Evolutionary conservation across 1,140 invertebrate species (phyloP).

Genomic region (Nebria ingens): DNA sequence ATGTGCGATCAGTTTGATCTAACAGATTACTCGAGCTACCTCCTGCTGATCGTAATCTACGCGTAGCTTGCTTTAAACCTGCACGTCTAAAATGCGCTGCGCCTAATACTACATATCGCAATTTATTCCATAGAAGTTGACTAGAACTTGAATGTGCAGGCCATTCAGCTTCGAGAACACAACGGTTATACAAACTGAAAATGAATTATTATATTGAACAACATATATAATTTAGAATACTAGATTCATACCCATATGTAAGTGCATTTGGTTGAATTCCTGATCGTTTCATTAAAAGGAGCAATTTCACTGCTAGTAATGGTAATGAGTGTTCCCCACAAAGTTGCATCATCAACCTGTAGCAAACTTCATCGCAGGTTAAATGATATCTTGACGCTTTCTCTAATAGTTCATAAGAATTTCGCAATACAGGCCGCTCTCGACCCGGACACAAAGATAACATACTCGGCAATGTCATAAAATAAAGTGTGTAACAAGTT

Average conservation of each 20-base stretch:
- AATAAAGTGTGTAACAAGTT: constrained; percentile 93
- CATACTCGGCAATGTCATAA: constrained; percentile 82
- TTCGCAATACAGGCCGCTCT: constrained; percentile 65
- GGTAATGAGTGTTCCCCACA: constrained; percentile 92
- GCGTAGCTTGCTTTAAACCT: constrained; percentile 45
- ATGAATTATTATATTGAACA: constrained; percentile 9
- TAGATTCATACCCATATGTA: constrained; percentile 81
- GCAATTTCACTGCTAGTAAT: constrained; percentile 85
- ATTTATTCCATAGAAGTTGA: constrained; percentile 85
- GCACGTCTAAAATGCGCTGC: constrained; percentile 77
- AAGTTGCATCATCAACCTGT: constrained; percentile 96
- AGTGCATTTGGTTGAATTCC: constrained; percentile 94
- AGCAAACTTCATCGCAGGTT: constrained; percentile 93
- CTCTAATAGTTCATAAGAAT: constrained; percentile 78
- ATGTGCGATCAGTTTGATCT: constrained; percentile 38
- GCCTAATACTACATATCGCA: constrained; percentile 83
- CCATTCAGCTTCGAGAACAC: constrained; percentile 90
- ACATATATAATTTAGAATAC: background rate
- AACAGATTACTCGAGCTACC: constrained; percentile 35
- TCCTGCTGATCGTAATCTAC: constrained; percentile 35
- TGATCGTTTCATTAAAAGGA: constrained; percentile 91
- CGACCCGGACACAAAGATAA: constrained; percentile 50
- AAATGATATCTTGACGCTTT: constrained; percentile 72
- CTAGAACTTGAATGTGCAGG: constrained; percentile 62
- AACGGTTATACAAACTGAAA: constrained; percentile 49